Evolutionary conservation across 2,113 vertebrate species (phyloP).

Genomic region (Hypanus sabinus): DNA sequence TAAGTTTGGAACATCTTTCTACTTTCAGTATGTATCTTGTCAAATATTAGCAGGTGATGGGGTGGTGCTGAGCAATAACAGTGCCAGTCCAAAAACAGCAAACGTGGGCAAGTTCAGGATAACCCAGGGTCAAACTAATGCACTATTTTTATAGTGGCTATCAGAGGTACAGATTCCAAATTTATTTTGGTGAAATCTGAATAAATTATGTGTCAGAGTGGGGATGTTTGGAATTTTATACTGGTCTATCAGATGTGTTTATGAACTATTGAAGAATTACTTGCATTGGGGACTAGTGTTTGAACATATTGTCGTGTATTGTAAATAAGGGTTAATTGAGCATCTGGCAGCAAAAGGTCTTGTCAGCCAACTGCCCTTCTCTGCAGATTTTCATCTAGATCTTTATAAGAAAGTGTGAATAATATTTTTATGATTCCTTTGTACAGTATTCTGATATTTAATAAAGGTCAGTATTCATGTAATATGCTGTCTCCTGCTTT

Average conservation of each 20-base stretch:
- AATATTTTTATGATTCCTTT: conserved; percentile 68
- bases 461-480: conserved; percentile 55
- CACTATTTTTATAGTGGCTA: conserved; percentile 15
- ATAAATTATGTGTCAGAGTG: conserved; percentile 13
- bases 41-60: not conserved
- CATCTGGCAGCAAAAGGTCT: conserved; percentile 21
- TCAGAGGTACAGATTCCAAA: conserved; percentile 18
- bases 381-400: conserved; percentile 49
- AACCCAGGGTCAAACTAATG: conserved; percentile 2
- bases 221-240: conserved; percentile 20
- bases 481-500: not conserved
- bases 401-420: conserved; percentile 68
- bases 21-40: not conserved
- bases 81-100: not conserved
- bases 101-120: not conserved
- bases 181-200: conserved; percentile 9
- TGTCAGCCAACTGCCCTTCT: conserved; percentile 20
- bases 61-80: not conserved
- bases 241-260: not conserved
- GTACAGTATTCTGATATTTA: conserved; percentile 65
- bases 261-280: conserved; percentile 33
- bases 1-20: not conserved
- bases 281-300: conserved; percentile 17
- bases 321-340: conserved; percentile 29
- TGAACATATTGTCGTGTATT: conserved; percentile 4